A percentile compares a stretch with the other conserved stretches of the same genome.
Conservation (phyloP, 2,113 vertebrate species). For the Trematocara stigmaticum region DNA sequence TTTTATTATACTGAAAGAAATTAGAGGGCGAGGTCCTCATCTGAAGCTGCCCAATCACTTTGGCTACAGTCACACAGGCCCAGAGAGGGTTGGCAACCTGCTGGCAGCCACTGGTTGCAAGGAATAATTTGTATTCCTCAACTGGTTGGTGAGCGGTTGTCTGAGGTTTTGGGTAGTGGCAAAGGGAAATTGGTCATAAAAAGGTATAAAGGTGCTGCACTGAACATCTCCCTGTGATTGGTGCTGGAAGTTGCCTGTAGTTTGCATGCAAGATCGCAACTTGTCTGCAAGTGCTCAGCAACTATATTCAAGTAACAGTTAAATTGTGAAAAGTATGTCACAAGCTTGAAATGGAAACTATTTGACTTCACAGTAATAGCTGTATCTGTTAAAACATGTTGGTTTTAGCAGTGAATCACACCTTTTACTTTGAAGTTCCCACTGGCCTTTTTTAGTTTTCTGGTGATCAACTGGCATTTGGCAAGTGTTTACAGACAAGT, state of each 20-base stretch:
- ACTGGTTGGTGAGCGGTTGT: neutral
- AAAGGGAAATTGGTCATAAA: neutral
- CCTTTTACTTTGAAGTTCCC: neutral
- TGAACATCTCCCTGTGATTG: neutral
- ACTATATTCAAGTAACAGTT: neutral
- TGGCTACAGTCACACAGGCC: neutral
- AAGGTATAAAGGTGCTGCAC: neutral
- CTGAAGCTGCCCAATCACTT: neutral
- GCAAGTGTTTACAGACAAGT: neutral
- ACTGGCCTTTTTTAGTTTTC: neutral
- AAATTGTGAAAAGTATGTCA: neutral
- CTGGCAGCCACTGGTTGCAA: neutral
- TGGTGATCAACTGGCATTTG: neutral
- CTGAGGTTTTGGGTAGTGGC: neutral
- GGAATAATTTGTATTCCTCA: neutral
- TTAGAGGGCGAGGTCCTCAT: neutral
- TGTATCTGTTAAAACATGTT: neutral
- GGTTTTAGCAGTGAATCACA: neutral
- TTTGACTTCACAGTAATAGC: neutral
- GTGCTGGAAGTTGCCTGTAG: neutral
- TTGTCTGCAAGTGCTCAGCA: neutral
- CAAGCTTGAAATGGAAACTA: neutral
- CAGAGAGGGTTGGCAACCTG: neutral
- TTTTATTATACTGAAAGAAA: neutral
- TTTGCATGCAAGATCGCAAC: neutral